Conservation (phyloP, 2,797 vertebrate species). For the Chaunax sp. region DNA sequence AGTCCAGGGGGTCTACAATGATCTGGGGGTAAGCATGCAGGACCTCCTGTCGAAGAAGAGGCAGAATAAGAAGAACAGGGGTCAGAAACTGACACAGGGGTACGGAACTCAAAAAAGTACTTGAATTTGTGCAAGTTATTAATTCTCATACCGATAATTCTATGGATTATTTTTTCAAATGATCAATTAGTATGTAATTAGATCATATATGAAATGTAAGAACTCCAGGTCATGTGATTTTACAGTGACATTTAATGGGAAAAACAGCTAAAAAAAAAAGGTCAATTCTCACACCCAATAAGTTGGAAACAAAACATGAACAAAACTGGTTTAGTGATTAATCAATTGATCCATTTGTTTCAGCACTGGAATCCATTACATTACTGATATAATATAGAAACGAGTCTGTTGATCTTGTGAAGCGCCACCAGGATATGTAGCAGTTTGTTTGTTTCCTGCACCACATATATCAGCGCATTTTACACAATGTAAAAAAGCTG, state of each 20-base stretch:
- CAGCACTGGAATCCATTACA: neutral
- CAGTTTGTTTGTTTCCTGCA: neutral
- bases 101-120: neutral
- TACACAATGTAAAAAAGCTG: neutral
- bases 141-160: neutral
- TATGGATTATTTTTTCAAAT: neutral
- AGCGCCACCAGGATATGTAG: neutral
- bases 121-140: neutral
- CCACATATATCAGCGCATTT: neutral
- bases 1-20: conserved; percentile 85
- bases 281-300: too few species aligned
- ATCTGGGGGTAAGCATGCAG: conserved; percentile 93
- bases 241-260: neutral
- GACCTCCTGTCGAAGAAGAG: conserved; percentile 80
- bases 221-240: neutral
- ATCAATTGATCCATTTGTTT: neutral
- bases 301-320: too few species aligned
- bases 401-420: neutral
- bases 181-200: too few species aligned
- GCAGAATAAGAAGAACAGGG: neutral
- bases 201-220: neutral
- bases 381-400: neutral
- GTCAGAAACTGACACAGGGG: conserved; percentile 4
- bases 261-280: neutral
- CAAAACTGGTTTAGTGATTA: neutral